These are phyloP conservation scores for Pocillopora meandrina DNA, from an alignment of 92 coral and sea anemone species.

Conservation along the genomic window DNA sequence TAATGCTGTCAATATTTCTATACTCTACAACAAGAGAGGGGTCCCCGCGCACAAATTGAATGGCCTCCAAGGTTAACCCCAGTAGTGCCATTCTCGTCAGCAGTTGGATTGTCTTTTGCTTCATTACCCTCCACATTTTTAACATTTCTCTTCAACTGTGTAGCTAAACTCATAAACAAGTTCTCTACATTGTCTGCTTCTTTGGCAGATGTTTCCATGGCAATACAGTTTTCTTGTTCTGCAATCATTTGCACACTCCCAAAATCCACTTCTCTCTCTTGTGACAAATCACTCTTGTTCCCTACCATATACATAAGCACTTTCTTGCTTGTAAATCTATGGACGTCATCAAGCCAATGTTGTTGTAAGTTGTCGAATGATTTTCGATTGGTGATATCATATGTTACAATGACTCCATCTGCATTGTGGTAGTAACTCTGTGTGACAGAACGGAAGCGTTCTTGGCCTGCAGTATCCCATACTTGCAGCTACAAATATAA, in stretches of 20 bases:
- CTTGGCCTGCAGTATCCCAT: constrained; percentile 99
- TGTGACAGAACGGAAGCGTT: constrained; percentile 93
- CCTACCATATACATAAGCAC: constrained; percentile 90
- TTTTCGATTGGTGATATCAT: constrained; percentile 86
- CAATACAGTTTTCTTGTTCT: constrained; percentile 74
- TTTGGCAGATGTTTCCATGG: constrained; percentile 98
- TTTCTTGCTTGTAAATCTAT: constrained; percentile 90
- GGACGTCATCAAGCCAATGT: constrained; percentile 87
- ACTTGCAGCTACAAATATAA: constrained; percentile 80
- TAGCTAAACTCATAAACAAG: constrained; percentile 89
- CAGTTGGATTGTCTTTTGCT: constrained; percentile 31
- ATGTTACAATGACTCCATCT: constrained; percentile 91
- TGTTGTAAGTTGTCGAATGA: constrained; percentile 86
- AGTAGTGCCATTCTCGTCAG: constrained; percentile 56
- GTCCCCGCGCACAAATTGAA: constrained; percentile 77
- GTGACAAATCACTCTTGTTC: constrained; percentile 85
- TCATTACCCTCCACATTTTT: constrained; percentile 65
- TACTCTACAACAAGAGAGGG: constrained; percentile 85
- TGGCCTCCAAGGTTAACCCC: constrained; percentile 75
- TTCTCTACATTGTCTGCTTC: constrained; percentile 93
- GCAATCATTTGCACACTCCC: constrained; percentile 79
- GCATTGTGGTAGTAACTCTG: constrained; percentile 98
- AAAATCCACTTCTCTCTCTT: constrained; percentile 78
- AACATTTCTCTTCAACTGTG: constrained; percentile 78
- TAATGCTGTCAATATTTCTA: constrained; percentile 13